These are phyloP conservation scores for Limonius californicus DNA, from an alignment of 1,140 invertebrate genomes.

Conservation along the genomic window DNA sequence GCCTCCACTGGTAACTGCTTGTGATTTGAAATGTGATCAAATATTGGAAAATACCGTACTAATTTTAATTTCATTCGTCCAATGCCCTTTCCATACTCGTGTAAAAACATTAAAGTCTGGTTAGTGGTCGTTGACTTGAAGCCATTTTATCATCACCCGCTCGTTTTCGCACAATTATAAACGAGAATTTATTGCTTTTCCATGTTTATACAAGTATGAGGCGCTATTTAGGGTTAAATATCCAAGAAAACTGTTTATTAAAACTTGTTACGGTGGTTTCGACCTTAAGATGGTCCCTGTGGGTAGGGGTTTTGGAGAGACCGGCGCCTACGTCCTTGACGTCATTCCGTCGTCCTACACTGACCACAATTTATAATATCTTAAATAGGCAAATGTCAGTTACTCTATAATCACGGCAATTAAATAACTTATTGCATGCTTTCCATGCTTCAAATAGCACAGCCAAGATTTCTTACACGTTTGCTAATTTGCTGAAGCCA, in stretches of 20 bases:
- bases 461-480: no score
- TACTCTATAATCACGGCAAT: slow-evolving; percentile 8
- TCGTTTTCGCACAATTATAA: neutral
- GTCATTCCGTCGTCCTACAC: slow-evolving; percentile 1
- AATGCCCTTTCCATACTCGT: no score
- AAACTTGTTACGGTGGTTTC: slow-evolving; percentile 7
- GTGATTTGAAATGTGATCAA: no score
- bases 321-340: neutral
- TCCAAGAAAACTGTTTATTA: neutral
- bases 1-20: no score
- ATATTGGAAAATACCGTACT: no score
- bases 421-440: slow-evolving; percentile 7
- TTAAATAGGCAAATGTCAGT: slow-evolving; percentile 12
- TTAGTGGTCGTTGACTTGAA: no score
- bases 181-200: neutral
- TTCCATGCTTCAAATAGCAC: no score
- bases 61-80: no score
- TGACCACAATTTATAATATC: slow-evolving; percentile 1
- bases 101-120: no score
- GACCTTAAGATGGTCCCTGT: slow-evolving; percentile 4
- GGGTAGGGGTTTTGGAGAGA: slow-evolving; percentile 14
- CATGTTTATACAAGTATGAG: neutral
- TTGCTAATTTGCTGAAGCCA: no score
- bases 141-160: no score
- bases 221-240: slow-evolving; percentile 8